These are phyloP conservation scores for Parasteatoda tepidariorum DNA, from an alignment of 1,140 invertebrate species.

Conservation along the genomic window DNA sequence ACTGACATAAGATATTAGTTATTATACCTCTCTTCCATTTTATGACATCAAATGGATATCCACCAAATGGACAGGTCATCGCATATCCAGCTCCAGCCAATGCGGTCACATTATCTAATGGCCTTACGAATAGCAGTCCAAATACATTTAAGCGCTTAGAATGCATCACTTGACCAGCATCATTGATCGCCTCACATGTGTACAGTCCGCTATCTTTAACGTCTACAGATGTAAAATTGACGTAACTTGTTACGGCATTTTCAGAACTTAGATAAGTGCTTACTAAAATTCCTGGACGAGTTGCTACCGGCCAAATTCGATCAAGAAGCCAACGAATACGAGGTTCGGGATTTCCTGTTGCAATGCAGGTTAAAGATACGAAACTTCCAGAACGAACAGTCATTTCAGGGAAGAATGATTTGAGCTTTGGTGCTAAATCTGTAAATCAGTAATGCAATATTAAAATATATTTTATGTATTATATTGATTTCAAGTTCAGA, in stretches of 20 bases:
- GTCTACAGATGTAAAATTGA: constrained; percentile 90
- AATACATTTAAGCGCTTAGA: constrained; percentile 66
- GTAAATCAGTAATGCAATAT: too few species aligned
- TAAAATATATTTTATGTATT: too few species aligned
- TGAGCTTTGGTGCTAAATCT: constrained; percentile 78
- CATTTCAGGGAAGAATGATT: constrained; percentile 85
- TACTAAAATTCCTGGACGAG: constrained; percentile 41
- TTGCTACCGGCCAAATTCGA: constrained; percentile 67
- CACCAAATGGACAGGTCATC: constrained; percentile 60
- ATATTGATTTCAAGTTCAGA: too few species aligned
- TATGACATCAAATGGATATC: constrained; percentile 53
- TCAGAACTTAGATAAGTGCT: constrained; percentile 36
- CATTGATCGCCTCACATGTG: constrained; percentile 67
- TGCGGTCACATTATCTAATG: constrained; percentile 69
- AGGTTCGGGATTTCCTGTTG: constrained; percentile 92
- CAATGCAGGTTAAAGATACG: constrained; percentile 85
- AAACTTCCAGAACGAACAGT: constrained; percentile 87
- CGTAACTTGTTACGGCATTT: constrained; percentile 77
- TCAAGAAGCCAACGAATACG: constrained; percentile 94
- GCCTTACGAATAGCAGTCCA: constrained; percentile 56
- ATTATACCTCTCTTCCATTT: constrained; percentile 59
- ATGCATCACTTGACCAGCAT: constrained; percentile 68
- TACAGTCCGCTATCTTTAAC: constrained; percentile 73
- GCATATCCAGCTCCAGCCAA: constrained; percentile 45
- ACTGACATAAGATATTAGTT: too few species aligned